Percentiles rank a stretch among this genome's conserved stretches.
These are phyloP conservation scores for Ciconia nigra DNA, from an alignment of 2,797 vertebrate genomes.

Conservation along the genomic window DNA sequence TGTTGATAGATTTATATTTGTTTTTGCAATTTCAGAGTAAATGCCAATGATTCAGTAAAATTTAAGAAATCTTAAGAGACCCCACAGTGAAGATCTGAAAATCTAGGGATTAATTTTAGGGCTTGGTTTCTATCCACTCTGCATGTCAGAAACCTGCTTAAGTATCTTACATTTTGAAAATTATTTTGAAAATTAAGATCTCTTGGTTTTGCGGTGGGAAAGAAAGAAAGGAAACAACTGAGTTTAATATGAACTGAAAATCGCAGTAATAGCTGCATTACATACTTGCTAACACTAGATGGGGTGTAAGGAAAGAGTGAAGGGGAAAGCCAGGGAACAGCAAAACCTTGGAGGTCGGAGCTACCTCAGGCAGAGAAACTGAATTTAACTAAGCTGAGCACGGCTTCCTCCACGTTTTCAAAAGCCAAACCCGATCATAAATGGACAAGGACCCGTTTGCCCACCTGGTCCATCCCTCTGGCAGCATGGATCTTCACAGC, in stretches of 20 bases:
- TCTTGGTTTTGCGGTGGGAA: background rate
- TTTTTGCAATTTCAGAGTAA: background rate
- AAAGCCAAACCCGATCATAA: background rate
- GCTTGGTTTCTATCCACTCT: background rate
- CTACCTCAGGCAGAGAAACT: background rate
- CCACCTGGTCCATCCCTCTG: background rate
- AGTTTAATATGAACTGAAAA: accelerated
- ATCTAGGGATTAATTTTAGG: background rate
- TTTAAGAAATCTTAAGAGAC: background rate
- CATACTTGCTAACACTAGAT: constrained; percentile 18
- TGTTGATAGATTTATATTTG: background rate
- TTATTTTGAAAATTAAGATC: background rate
- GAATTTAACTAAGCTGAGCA: background rate
- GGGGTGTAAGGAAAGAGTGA: constrained; percentile 47
- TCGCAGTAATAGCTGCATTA: background rate
- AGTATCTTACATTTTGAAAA: background rate
- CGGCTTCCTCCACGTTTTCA: background rate
- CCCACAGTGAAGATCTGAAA: background rate
- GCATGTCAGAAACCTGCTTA: background rate
- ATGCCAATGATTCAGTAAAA: background rate
- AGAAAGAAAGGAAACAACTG: background rate
- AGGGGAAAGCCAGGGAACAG: background rate
- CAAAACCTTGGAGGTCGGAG: background rate
- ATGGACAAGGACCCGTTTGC: background rate
- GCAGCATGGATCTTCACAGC: background rate